Conservation (phyloP, 2,113 vertebrate genomes). For the Ivindomyrus marchei region DNA sequence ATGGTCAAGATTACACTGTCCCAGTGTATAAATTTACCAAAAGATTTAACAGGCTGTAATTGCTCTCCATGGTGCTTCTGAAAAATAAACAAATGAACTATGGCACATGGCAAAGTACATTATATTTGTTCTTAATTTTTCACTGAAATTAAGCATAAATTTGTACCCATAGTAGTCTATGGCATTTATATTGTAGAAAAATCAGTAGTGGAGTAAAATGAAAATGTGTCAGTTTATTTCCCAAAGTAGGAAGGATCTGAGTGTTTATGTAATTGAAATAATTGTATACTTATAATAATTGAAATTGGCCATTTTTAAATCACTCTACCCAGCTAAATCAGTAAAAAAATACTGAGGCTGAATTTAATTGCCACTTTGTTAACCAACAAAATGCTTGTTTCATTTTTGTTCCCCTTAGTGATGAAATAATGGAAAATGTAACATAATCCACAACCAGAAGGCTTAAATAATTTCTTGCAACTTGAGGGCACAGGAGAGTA, state of each 20-base stretch:
- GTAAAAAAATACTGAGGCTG: not conserved
- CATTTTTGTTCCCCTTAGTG: not conserved
- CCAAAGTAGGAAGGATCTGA: not conserved
- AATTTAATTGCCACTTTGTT: not conserved
- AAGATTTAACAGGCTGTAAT: not conserved
- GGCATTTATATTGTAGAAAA: not conserved
- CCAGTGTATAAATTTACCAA: not conserved
- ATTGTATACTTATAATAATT: not conserved
- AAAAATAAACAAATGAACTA: not conserved
- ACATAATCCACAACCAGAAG: slow-evolving; percentile 16
- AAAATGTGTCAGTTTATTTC: not conserved
- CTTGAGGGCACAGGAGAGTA: not conserved
- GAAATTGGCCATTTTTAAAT: not conserved
- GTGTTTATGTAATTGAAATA: not conserved
- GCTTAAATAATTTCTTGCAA: slow-evolving; percentile 17
- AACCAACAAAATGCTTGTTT: not conserved
- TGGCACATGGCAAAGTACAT: not conserved
- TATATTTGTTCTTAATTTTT: not conserved
- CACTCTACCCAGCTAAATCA: not conserved
- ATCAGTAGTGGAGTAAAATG: not conserved
- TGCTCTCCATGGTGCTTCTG: not conserved
- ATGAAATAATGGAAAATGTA: slow-evolving; percentile 7
- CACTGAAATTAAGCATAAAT: not conserved
- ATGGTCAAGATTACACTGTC: not conserved
- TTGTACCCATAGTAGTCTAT: not conserved